Evolutionary conservation across 1,140 invertebrate species (phyloP), one percentile per base, ranked within the genome.

Genomic region (Hesperophylax magnus): DNA sequence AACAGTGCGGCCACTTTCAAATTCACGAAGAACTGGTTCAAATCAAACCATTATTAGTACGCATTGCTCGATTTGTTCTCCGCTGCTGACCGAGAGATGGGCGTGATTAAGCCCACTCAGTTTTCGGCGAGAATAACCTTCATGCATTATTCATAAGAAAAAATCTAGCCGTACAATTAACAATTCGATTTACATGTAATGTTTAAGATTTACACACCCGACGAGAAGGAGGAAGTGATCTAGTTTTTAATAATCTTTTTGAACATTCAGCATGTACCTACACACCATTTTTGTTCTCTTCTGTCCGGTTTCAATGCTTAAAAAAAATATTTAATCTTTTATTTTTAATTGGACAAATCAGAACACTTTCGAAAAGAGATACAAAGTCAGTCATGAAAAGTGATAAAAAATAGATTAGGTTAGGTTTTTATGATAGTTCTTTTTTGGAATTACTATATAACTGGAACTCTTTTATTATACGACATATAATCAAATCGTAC

Each of bases 181-280:
- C 84, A 82, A 85, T 84, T 84, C 72, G 79, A 79, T 81, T 80
- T 84, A 85, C 85, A 84, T 85, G 39, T 47, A 47, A 47, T 47
- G 9, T 47, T 72, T 72, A 72, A 56, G 47, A 71, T 52, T 72
- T 72, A 72, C 53, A 72, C 18, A 54, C 22, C 27, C 39, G 22
- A 54, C n/a, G 27, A 67, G 56, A 39, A 39, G 39, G 39, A 47
- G 39, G 39, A 47, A 24, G 7, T 52, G 65, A 69, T 69, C 31
- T 34, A 67, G 65, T 39, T 69, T 47, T 69, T 27, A 69, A 61
- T 61, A 1, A 9, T 22, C 24, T 61, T 61, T 58, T 58, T 61
- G 2, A 11, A 61, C 18, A 61, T 20, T 8, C 58, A 14, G 39
- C 14, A 47, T 27, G 5, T 27, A 27, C 27, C 27, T 27, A 27